phyloP scores from a whole-genome alignment of 2,888 invertebrate genomes.

The Limnephilus lunatus region DNA sequence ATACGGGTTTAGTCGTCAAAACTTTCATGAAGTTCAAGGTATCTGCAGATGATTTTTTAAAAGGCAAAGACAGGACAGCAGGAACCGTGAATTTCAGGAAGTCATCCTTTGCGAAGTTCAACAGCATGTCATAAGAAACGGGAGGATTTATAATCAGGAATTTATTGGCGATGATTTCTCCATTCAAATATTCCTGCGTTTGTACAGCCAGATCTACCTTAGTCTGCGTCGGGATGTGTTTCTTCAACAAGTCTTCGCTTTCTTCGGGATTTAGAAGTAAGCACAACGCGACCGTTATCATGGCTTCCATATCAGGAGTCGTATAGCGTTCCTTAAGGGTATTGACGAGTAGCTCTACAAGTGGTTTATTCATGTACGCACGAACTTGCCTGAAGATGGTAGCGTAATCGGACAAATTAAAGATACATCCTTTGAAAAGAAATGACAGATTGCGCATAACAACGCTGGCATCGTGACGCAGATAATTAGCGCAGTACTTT shows the following conservation, averaged over 20 bases:
- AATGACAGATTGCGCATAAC: conserved; percentile 48
- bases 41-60: conserved; percentile 65
- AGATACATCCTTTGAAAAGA: conserved; percentile 9
- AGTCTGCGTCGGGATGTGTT: conserved; percentile 66
- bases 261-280: conserved; percentile 67
- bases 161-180: conserved; percentile 56
- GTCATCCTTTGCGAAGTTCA: conserved; percentile 67
- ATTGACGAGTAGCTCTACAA: conserved; percentile 65
- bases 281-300: conserved; percentile 63
- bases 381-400: conserved; percentile 66
- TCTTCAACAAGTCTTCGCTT: conserved; percentile 66
- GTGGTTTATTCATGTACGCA: conserved; percentile 56
- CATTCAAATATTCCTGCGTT: conserved; percentile 11
- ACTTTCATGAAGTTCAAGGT: conserved; percentile 67
- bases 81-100: conserved; percentile 66
- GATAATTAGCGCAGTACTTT: conserved; percentile 23
- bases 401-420: conserved; percentile 67
- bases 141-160: conserved; percentile 69
- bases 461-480: conserved; percentile 50
- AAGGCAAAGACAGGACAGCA: conserved; percentile 65
- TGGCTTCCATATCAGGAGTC: conserved; percentile 25
- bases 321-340: background rate
- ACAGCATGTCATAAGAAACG: conserved; percentile 67
- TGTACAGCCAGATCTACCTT: conserved; percentile 65
- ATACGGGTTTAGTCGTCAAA: conserved; percentile 67